A percentile compares a stretch with the other conserved stretches of the same genome.
Conservation (phyloP, 2,797 vertebrate species). For the Hydrolagus colliei region DNA sequence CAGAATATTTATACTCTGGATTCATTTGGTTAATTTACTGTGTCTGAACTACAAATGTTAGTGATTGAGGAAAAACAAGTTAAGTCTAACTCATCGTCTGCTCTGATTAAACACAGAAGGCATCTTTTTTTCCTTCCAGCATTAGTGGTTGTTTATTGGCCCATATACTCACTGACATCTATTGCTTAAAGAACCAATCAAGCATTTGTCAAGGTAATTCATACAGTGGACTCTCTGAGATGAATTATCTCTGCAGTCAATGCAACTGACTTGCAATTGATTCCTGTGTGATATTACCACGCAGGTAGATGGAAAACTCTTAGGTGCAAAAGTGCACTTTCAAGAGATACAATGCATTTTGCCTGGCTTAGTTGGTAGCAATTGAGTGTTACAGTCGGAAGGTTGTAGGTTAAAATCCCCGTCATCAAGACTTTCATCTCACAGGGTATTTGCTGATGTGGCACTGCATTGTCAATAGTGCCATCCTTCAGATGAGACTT, state of each 20-base stretch:
- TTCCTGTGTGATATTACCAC: conserved; percentile 38
- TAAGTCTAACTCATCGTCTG: background rate
- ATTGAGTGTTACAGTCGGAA: too few species aligned
- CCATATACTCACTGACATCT: background rate
- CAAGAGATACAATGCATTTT: conserved; percentile 42
- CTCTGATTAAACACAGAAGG: background rate
- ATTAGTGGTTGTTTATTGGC: background rate
- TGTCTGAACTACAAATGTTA: background rate
- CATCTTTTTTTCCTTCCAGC: background rate
- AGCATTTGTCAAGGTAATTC: conserved; percentile 40
- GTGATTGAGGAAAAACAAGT: background rate
- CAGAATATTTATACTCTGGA: background rate
- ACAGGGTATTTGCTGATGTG: too few species aligned
- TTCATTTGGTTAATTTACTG: background rate
- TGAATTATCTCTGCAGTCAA: conserved; percentile 43
- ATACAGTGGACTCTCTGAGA: conserved; percentile 49
- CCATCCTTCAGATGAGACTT: too few species aligned
- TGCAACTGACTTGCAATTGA: conserved; percentile 39
- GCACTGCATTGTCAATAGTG: too few species aligned
- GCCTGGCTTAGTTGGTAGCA: too few species aligned
- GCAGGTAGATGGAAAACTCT: conserved; percentile 38
- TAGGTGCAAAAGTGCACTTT: conserved; percentile 42
- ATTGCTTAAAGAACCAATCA: conserved; percentile 2
- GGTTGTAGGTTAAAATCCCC: too few species aligned
- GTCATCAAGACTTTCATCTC: too few species aligned